Evolutionary conservation across 2,888 invertebrate species (phyloP).

Genomic region (Punctoribates punctum): DNA sequence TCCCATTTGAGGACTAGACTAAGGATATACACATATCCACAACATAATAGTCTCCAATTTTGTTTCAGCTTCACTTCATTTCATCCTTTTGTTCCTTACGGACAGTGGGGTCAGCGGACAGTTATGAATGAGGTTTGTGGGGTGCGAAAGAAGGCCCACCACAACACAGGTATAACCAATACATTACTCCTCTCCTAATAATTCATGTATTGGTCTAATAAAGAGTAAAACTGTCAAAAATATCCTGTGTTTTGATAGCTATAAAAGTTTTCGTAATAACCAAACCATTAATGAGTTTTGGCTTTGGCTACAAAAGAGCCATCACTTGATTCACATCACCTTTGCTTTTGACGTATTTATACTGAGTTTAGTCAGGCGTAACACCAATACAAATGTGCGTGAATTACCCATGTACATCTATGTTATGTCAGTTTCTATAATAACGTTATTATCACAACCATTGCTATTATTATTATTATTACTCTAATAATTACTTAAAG

Average conservation of each 20-base stretch:
- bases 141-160: neutral
- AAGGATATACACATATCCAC: neutral
- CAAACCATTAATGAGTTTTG: conserved; percentile 30
- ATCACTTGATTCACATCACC: conserved; percentile 23
- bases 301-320: conserved; percentile 26
- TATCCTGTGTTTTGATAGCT: conserved; percentile 32
- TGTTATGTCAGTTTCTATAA: conserved; percentile 31
- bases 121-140: conserved; percentile 23
- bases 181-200: neutral
- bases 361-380: conserved; percentile 22
- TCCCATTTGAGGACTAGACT: neutral
- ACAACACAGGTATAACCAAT: neutral
- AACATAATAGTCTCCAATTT: conserved; percentile 6
- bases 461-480: conserved; percentile 15
- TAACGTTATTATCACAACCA: conserved; percentile 18
- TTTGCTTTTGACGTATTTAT: conserved; percentile 34
- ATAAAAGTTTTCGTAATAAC: neutral
- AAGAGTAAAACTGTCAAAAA: conserved; percentile 31
- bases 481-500: neutral
- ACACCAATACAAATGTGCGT: conserved; percentile 35
- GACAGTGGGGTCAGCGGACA: conserved; percentile 35
- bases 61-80: conserved; percentile 6
- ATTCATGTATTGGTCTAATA: conserved; percentile 17
- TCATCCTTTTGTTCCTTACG: conserved; percentile 21
- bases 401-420: too few relatives aligned